Base-by-base conservation (phyloP, 2,888 invertebrate genomes). In the Ramazzottius varieornatus region DNA sequence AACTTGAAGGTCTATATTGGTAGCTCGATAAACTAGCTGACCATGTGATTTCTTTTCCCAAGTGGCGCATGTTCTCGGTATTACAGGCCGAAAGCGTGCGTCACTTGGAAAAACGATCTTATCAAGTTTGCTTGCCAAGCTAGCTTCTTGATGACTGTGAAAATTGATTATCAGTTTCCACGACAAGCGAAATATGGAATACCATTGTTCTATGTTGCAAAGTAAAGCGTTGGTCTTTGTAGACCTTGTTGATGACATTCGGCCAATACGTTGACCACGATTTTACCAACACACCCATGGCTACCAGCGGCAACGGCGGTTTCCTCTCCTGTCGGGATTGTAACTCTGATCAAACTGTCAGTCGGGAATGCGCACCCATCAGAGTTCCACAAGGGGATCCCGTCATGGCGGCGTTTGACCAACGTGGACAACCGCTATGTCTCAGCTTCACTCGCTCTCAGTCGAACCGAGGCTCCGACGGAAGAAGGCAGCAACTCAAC, bases 281-380 rank as follows among this genome's bases (percentile, higher is more conserved):
- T 29, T n/a, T 54, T 13, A 54, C 54, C 4, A 54, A 54, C 54
- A 54, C 54, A 13, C 54, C 54, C 16, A 54, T 54, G 54, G 54
- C 54, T 29, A 54, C 20, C 8, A 29, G 54, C 13, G 24, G 24
- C 54, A 54, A 16, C 29, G 54, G 54, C 16, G 54, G 20, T 16
- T 54, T 54, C 24, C 54, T 54, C 54, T 54, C 54, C 73, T 91
- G 91, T 71, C 81, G 89, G 63, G 82, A 86, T 0, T 93, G 93
- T 73, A 88, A 92, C 72, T 88, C 91, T 0, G 81, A 84, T 0
- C 80, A 84, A 65, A 86, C 86, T 0, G 88, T 92, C 0, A 92
- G 92, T 74, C 88, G 89, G 0, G 91, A 92, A 73, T 93, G 93
- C 73, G 85, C 86, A 78, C 93, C 93, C 0, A 88, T 93, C 78